Evolutionary conservation across 2,888 invertebrate species (phyloP).

Genomic region (Clusia tigrina): DNA sequence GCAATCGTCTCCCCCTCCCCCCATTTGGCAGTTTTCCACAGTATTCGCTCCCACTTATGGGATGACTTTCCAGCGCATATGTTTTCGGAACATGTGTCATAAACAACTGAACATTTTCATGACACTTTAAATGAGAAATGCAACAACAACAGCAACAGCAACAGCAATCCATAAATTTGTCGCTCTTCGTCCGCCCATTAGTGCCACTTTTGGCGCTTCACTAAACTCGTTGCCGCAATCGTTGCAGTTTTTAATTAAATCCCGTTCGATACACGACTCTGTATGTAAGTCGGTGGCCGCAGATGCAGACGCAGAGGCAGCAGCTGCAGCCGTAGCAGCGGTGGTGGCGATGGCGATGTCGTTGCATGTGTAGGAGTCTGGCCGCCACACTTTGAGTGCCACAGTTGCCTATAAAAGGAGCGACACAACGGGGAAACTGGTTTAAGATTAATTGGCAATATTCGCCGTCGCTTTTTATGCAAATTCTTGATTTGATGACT

Average conservation of each 20-base stretch:
- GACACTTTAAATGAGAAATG: not conserved
- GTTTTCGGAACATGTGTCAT: too few species aligned
- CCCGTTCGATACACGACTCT: not conserved
- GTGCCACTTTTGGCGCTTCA: not conserved
- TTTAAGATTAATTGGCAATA: constrained; percentile 24
- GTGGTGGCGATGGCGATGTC: not conserved
- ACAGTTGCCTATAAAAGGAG: not conserved
- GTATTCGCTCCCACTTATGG: too few species aligned
- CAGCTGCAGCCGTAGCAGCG: not conserved
- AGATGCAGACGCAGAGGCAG: not conserved
- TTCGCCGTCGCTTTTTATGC: constrained; percentile 26
- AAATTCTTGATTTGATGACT: constrained; percentile 14
- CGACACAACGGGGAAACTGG: constrained; percentile 15
- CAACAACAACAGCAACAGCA: not conserved
- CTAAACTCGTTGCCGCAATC: not conserved
- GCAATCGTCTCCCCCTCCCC: too few species aligned
- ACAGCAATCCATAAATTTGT: not conserved
- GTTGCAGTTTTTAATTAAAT: constrained; percentile 1
- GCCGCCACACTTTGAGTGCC: not conserved
- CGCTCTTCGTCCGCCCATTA: not conserved
- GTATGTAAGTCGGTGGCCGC: not conserved
- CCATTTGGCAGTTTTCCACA: too few species aligned
- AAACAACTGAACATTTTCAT: too few species aligned
- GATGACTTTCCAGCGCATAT: too few species aligned
- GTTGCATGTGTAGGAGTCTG: constrained; percentile 11